phyloP scores from a whole-genome alignment of 1,140 invertebrate genomes.

The Hylaeus anthracinus region DNA sequence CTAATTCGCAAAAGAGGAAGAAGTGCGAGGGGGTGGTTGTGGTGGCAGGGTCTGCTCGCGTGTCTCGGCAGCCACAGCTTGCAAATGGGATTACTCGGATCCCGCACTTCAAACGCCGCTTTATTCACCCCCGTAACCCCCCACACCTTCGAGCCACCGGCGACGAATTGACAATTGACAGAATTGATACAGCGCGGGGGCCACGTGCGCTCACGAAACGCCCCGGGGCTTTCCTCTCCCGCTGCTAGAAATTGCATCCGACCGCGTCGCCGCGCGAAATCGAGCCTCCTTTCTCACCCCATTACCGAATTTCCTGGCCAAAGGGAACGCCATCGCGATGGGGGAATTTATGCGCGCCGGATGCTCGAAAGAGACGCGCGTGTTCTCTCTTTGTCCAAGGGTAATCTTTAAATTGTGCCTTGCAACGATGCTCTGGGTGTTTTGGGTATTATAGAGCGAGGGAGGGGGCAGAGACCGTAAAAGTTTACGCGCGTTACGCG shows the following conservation, averaged over 20 bases:
- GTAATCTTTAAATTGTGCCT: conserved; percentile 47
- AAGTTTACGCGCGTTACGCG: conserved; percentile 39
- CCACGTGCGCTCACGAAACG: conserved; percentile 63
- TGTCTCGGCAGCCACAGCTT: conserved; percentile 35
- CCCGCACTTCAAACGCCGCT: conserved; percentile 76
- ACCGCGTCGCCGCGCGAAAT: conserved; percentile 4
- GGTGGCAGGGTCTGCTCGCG: not conserved
- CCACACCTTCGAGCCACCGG: not conserved
- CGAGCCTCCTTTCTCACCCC: conserved; percentile 32
- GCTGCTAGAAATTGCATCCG: conserved; percentile 43
- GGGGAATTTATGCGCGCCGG: conserved; percentile 17
- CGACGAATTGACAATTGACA: conserved; percentile 80
- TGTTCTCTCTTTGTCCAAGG: not conserved
- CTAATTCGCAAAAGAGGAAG: conserved; percentile 60
- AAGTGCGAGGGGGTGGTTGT: not conserved
- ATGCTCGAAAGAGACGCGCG: not conserved
- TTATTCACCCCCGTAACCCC: conserved; percentile 48
- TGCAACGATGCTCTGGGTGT: not conserved
- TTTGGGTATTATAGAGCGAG: not conserved
- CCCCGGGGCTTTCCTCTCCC: conserved; percentile 17
- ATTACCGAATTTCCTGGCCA: conserved; percentile 12
- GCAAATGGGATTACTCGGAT: conserved; percentile 71
- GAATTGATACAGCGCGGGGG: conserved; percentile 75
- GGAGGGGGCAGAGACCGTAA: conserved; percentile 3
- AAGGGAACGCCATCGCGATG: too few species aligned